phyloP scores from a whole-genome alignment of 1,140 invertebrate genomes.

The Chrysomallon squamiferum region DNA sequence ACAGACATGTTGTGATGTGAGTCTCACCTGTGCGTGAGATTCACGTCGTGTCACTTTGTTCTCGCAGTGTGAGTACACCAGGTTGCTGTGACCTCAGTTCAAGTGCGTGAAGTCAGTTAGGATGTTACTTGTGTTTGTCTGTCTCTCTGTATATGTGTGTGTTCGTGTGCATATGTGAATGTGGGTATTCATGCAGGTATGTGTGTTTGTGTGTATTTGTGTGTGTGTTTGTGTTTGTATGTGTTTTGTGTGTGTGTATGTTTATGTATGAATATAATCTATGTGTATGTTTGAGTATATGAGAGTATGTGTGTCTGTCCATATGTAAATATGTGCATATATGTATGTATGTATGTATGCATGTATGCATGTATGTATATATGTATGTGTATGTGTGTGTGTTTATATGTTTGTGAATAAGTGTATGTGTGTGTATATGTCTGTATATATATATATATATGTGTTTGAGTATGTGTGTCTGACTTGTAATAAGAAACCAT shows the following conservation, averaged over 20 bases:
- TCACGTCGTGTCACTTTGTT: too few species aligned
- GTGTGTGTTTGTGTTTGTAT: neutral
- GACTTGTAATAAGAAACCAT: too few species aligned
- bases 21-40: too few species aligned
- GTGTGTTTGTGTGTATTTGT: neutral
- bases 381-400: constrained; percentile 9
- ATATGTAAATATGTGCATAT: constrained; percentile 7
- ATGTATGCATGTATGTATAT: neutral
- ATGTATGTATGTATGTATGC: constrained; percentile 6
- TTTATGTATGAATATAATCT: neutral
- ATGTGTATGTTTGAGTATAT: constrained; percentile 12
- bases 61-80: too few species aligned
- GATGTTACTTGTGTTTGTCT: too few species aligned
- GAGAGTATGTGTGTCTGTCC: constrained; percentile 11
- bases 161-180: neutral
- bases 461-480: constrained; percentile 4
- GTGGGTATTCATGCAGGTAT: neutral
- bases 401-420: constrained; percentile 1
- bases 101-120: too few species aligned
- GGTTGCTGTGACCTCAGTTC: too few species aligned
- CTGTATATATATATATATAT: neutral
- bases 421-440: constrained; percentile 7
- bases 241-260: constrained; percentile 2
- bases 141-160: neutral
- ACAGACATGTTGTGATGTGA: too few species aligned